Percentiles rank a stretch among this genome's conserved stretches.
phyloP scores from a whole-genome alignment of 2,888 invertebrate genomes.

The Serripes groenlandicus region DNA sequence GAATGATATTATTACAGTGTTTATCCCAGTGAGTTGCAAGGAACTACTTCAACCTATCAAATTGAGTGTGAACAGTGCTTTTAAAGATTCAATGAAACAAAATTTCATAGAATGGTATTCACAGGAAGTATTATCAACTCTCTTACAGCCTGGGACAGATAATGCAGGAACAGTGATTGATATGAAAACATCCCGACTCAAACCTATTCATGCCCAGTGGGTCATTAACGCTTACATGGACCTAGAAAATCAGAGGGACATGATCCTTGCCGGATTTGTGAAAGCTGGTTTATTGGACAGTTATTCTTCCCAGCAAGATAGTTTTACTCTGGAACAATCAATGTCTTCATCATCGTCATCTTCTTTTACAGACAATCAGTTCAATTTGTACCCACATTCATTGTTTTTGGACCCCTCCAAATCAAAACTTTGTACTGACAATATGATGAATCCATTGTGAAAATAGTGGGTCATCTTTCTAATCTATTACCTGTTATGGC shows the following conservation, averaged over 20 bases:
- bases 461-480: too few relatives aligned
- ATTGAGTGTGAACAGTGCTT: slow-evolving; percentile 51
- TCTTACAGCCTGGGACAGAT: not conserved
- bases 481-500: too few relatives aligned
- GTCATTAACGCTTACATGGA: slow-evolving; percentile 17
- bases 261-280: slow-evolving; percentile 25
- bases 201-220: slow-evolving; percentile 49
- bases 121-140: not conserved
- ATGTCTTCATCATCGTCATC: not conserved
- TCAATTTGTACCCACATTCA: too few relatives aligned
- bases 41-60: slow-evolving; percentile 63
- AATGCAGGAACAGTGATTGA: not conserved
- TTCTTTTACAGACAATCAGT: too few relatives aligned
- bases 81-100: slow-evolving; percentile 43
- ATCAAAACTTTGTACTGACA: too few relatives aligned
- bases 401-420: too few relatives aligned
- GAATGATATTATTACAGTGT: slow-evolving; percentile 31
- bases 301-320: too few relatives aligned
- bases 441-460: too few relatives aligned
- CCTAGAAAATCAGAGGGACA: not conserved
- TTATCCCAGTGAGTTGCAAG: slow-evolving; percentile 61
- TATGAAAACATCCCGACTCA: slow-evolving; percentile 30
- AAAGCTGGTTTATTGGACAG: slow-evolving; percentile 37
- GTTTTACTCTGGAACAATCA: not conserved
- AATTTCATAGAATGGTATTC: slow-evolving; percentile 47